Conservation (phyloP, 2,797 vertebrate species). For the Tragopan temminckii region DNA sequence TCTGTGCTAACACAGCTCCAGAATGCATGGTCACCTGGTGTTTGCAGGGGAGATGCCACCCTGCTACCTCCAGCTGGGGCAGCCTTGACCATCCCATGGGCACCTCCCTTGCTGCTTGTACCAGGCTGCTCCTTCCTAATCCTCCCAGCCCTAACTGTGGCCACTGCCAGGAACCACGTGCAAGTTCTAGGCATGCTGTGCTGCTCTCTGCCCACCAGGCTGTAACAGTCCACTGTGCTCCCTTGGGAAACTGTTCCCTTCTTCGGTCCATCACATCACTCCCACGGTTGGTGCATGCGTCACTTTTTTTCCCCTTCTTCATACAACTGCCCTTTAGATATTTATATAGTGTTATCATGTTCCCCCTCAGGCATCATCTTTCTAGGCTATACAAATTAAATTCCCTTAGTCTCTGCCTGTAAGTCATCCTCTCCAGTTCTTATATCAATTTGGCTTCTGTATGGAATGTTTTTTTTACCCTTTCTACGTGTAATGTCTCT, state of each 20-base stretch:
- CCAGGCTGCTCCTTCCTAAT: background rate
- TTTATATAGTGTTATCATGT: slow-evolving; percentile 51
- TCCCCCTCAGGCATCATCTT: slow-evolving; percentile 45
- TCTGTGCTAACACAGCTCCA: accelerated
- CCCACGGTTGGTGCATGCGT: slow-evolving; percentile 38
- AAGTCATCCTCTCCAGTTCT: slow-evolving; percentile 21
- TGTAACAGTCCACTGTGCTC: background rate
- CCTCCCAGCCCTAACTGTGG: background rate
- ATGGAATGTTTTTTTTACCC: background rate
- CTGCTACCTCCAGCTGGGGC: accelerated
- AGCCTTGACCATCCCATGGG: accelerated
- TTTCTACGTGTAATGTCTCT: background rate
- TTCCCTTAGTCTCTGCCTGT: slow-evolving; percentile 27
- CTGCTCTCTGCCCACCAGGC: background rate
- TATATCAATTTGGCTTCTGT: background rate
- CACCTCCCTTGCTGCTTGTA: background rate
- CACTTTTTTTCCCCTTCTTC: slow-evolving; percentile 43
- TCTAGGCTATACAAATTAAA: slow-evolving; percentile 57
- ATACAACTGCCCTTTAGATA: slow-evolving; percentile 65
- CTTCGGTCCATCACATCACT: background rate
- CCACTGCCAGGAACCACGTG: accelerated
- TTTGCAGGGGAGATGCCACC: background rate
- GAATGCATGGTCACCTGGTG: background rate
- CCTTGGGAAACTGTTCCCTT: background rate
- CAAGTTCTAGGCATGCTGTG: background rate